Percentiles rank a stretch among this genome's conserved stretches.
These are phyloP conservation scores for Cricetomys ansorgei DNA, from an alignment of 2,113 vertebrate genomes.

Conservation along the genomic window DNA sequence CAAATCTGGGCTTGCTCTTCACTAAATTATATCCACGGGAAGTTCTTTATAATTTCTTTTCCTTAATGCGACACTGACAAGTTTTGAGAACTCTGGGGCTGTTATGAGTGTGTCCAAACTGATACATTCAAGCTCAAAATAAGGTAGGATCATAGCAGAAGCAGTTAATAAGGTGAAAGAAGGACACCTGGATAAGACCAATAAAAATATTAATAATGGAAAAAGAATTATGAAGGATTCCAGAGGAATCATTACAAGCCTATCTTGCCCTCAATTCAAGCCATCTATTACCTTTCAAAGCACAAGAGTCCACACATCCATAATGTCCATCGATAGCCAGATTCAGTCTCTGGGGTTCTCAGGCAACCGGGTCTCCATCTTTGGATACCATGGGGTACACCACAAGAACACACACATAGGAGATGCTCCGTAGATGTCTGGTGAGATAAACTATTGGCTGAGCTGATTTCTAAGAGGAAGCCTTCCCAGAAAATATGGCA, in stretches of 20 bases:
- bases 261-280: neutral
- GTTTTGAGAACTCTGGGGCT: neutral
- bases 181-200: neutral
- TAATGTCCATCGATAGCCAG: neutral
- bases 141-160: neutral
- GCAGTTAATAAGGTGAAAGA: conserved; percentile 6
- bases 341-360: neutral
- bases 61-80: neutral
- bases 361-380: neutral
- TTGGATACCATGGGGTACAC: neutral
- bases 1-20: neutral
- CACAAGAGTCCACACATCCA: rapidly evolving
- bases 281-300: neutral
- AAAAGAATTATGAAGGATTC: neutral
- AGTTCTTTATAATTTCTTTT: neutral
- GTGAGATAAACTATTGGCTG: neutral
- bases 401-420: neutral
- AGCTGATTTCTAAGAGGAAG: neutral
- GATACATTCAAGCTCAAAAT: neutral
- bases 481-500: neutral
- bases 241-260: neutral
- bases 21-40: neutral
- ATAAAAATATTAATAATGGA: neutral
- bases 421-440: neutral
- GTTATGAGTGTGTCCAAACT: neutral